Conservation (phyloP, 1,140 invertebrate genomes). For the Caerostris darwini region DNA sequence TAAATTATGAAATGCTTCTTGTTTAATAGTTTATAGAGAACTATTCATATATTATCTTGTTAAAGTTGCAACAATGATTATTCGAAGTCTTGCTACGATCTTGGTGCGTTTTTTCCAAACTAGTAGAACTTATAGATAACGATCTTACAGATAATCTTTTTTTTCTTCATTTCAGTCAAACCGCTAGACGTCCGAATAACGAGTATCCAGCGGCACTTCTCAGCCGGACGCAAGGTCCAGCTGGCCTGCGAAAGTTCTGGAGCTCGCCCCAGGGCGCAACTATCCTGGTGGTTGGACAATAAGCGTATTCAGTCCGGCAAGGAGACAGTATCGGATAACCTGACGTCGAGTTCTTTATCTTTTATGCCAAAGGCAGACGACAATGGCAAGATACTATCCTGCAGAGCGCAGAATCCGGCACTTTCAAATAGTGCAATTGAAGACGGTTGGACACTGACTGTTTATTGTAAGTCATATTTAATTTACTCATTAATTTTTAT, state of each 20-base stretch:
- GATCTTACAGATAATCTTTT: background rate
- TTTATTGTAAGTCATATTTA: conserved; percentile 88
- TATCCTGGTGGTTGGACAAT: conserved; percentile 80
- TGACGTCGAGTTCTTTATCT: conserved; percentile 74
- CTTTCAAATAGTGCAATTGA: conserved; percentile 85
- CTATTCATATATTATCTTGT: too few species aligned
- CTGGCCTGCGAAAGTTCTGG: conserved; percentile 79
- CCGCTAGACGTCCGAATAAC: conserved; percentile 90
- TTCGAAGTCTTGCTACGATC: too few species aligned
- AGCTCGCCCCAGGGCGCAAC: conserved; percentile 79
- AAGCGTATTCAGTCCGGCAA: conserved; percentile 75
- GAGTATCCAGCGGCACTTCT: conserved; percentile 77
- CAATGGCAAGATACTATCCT: conserved; percentile 90
- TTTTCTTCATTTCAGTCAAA: conserved; percentile 80
- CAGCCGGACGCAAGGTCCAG: conserved; percentile 79
- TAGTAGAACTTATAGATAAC: too few species aligned
- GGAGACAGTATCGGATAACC: conserved; percentile 78
- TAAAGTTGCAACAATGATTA: too few species aligned
- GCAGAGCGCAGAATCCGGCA: conserved; percentile 89
- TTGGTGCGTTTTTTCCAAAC: too few species aligned
- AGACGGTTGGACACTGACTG: conserved; percentile 91
- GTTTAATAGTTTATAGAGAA: too few species aligned
- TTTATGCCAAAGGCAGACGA: conserved; percentile 87
- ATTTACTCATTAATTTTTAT: too few species aligned
- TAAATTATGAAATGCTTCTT: too few species aligned